Conservation (phyloP, 1,140 invertebrate genomes). For the Tetragonula clypearis region DNA sequence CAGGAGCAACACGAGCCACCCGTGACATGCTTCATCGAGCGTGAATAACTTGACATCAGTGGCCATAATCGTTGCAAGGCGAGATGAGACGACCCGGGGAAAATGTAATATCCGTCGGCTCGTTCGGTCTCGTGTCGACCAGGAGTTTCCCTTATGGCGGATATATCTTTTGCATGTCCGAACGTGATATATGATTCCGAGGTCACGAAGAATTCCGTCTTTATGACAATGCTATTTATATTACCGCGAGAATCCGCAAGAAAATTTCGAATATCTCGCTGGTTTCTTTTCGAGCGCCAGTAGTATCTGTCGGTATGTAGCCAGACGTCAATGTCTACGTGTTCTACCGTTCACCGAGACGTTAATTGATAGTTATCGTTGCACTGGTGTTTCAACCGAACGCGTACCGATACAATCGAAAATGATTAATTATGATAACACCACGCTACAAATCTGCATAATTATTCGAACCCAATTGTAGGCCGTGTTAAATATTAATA, state of each 20-base stretch:
- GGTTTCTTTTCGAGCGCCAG: not conserved
- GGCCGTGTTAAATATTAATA: too few relatives aligned
- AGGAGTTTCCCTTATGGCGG: not conserved
- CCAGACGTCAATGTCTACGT: not conserved
- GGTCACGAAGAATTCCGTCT: not conserved
- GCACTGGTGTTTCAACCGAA: too few relatives aligned
- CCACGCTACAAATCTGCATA: too few relatives aligned
- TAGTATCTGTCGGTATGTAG: not conserved
- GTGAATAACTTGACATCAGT: conserved; percentile 59
- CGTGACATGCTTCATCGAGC: conserved; percentile 49
- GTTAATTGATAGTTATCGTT: not conserved
- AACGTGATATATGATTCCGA: conserved; percentile 36
- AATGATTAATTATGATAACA: too few relatives aligned
- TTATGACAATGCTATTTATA: not conserved
- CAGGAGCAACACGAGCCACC: conserved; percentile 10
- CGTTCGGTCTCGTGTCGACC: not conserved
- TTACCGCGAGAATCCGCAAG: not conserved
- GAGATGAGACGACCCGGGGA: conserved; percentile 52
- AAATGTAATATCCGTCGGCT: conserved; percentile 57
- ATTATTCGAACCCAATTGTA: too few relatives aligned
- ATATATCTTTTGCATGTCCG: conserved; percentile 18
- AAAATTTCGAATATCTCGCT: too few relatives aligned
- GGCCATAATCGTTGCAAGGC: conserved; percentile 56
- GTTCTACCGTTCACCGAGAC: not conserved
- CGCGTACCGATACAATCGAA: too few relatives aligned